Evolutionary conservation across 1,140 invertebrate genomes (phyloP), one percentile per base, ranked within the genome.

Genomic region (Apolygus lucorum): DNA sequence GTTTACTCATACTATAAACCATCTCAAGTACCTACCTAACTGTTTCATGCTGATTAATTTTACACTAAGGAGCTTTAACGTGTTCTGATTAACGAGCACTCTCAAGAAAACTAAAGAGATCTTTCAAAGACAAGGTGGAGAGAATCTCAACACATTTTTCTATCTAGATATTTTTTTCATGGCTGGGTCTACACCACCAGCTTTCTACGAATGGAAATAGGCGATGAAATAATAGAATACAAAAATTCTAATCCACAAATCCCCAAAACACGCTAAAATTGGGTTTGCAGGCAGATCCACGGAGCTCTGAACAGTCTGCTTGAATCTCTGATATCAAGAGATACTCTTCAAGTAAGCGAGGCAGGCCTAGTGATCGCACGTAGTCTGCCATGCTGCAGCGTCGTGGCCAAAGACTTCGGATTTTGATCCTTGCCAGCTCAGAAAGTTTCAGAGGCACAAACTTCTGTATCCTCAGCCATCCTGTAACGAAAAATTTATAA

Each of bases 401-500:
- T 22, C 28, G 14, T 62, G 52, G 27, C 2, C 25, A 29, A 14
- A 70, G 1, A 1, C 21, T 75, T 54, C 82, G 74, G 11, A 84
- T 78, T 13, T 72, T 68, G 52, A 82, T 78, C 52, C 82, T 72
- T 71, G 80, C 81, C 13, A 81, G 67, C 70, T 83, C 80, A 28
- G 75, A 73, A n/a, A 84, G 74, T 64, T 74, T 74, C 52, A 82
- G 74, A n/a, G 82, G 80, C 68, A 78, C 80, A 29, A 67, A 74
- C 72, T 79, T 82, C 28, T 76, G 72, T 52, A 75, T 75, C 79
- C 17, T 71, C 69, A 42, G 70, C 63, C 11, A 76, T 28, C 4
- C 34, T 66, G 8, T 73, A 63, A 62, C 70, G 27, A 49, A 69
- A 29, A 28, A 21, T n/a, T n/a, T n/a, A n/a, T n/a, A n/a, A n/a